These are phyloP conservation scores for Drosophila pandora DNA, from an alignment of 1,140 invertebrate genomes.

Conservation along the genomic window DNA sequence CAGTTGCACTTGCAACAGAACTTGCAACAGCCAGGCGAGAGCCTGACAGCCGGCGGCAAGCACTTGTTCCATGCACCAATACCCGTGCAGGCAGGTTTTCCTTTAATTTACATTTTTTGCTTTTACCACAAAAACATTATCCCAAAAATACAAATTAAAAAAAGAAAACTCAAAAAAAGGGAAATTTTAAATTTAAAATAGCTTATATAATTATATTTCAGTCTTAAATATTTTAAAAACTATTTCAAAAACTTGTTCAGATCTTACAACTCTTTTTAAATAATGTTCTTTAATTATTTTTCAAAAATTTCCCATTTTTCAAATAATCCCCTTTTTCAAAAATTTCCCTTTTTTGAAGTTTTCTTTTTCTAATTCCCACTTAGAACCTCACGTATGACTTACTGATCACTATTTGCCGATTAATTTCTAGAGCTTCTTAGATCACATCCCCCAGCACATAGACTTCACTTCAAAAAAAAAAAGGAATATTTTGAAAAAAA, in stretches of 20 bases:
- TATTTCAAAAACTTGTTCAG: too few species aligned
- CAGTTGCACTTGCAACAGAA: slow-evolving; percentile 15
- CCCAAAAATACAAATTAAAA: neutral
- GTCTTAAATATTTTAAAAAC: too few species aligned
- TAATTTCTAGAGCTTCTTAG: slow-evolving; percentile 59
- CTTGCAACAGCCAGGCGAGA: slow-evolving; percentile 31
- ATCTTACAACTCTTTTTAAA: too few species aligned
- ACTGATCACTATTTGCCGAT: slow-evolving; percentile 34
- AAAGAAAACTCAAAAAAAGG: slow-evolving; percentile 2
- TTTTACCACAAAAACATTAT: slow-evolving; percentile 7
- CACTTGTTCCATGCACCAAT: slow-evolving; percentile 54
- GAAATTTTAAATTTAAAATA: neutral
- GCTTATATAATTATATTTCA: too few species aligned
- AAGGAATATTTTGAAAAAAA: neutral
- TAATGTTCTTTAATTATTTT: neutral
- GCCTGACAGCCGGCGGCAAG: slow-evolving; percentile 41
- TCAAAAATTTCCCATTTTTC: slow-evolving; percentile 11
- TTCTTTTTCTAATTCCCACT: slow-evolving; percentile 1
- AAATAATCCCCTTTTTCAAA: slow-evolving; percentile 11
- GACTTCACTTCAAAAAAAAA: slow-evolving; percentile 6
- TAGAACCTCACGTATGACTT: slow-evolving; percentile 41
- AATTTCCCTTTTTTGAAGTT: slow-evolving; percentile 4
- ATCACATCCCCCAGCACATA: neutral
- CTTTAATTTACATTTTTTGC: slow-evolving; percentile 50
- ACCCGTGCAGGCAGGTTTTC: slow-evolving; percentile 71